These are phyloP conservation scores for Ethmia dodecea DNA, from an alignment of 2,888 invertebrate genomes.

Conservation along the genomic window DNA sequence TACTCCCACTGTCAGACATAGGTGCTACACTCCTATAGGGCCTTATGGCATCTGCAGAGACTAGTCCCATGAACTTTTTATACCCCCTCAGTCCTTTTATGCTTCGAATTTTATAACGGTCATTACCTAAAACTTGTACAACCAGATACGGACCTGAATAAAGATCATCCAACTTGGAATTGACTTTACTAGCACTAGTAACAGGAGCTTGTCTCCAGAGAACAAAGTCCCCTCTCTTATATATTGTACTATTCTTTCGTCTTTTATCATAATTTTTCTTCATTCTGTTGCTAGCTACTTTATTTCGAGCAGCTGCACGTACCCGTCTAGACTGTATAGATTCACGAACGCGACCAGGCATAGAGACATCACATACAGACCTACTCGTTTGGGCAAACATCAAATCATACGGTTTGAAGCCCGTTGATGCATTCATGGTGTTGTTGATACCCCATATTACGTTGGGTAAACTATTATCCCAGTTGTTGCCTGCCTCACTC, in stretches of 20 bases:
- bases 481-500: constrained; percentile 14
- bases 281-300: background rate
- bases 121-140: constrained; percentile 8
- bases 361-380: constrained; percentile 9
- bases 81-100: constrained; percentile 16
- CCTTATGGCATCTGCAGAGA: constrained; percentile 13
- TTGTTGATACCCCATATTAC: constrained; percentile 21
- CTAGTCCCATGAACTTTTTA: constrained; percentile 17
- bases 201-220: background rate
- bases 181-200: constrained; percentile 7
- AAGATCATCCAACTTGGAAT: constrained; percentile 12
- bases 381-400: constrained; percentile 12
- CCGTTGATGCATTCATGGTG: constrained; percentile 13
- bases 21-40: constrained; percentile 10
- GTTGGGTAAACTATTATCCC: constrained; percentile 13
- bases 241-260: background rate
- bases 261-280: background rate
- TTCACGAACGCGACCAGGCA: background rate
- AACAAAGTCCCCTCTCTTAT: background rate
- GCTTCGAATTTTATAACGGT: constrained; percentile 14
- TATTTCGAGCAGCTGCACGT: background rate
- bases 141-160: constrained; percentile 15
- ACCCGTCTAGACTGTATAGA: no score
- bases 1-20: background rate
- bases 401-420: constrained; percentile 12